Conservation (phyloP, 2,797 vertebrate species). For the Sebastes aleutianus region DNA sequence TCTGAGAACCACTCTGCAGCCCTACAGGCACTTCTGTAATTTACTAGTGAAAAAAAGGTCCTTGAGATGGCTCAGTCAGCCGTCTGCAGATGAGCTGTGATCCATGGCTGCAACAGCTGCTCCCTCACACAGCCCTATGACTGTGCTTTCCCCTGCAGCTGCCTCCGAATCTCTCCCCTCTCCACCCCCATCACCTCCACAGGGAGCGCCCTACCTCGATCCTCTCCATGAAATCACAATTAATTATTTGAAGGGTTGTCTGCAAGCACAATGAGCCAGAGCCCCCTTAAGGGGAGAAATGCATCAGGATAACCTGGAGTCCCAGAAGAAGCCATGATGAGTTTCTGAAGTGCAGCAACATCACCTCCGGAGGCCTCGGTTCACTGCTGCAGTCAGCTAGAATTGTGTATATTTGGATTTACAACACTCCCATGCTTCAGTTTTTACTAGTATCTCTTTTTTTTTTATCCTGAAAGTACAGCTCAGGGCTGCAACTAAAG, state of each 20-base stretch:
- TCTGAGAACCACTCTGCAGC: neutral
- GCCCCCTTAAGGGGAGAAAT: slow-evolving; percentile 33
- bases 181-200: slow-evolving; percentile 15
- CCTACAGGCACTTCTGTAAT: slow-evolving; percentile 21
- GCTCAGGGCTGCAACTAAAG: neutral
- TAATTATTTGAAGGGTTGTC: slow-evolving; percentile 58
- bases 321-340: slow-evolving; percentile 27
- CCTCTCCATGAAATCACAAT: slow-evolving; percentile 57
- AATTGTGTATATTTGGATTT: slow-evolving; percentile 16
- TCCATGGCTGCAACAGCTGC: slow-evolving; percentile 73
- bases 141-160: slow-evolving; percentile 57
- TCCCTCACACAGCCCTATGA: slow-evolving; percentile 45
- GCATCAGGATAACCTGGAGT: slow-evolving; percentile 26
- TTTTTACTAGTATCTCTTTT: neutral
- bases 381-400: slow-evolving; percentile 22
- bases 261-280: slow-evolving; percentile 37
- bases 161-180: neutral
- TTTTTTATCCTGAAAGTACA: neutral
- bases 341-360: slow-evolving; percentile 22
- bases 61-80: slow-evolving; percentile 61
- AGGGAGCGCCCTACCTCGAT: slow-evolving; percentile 51
- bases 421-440: neutral
- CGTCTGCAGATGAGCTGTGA: slow-evolving; percentile 68
- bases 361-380: slow-evolving; percentile 26
- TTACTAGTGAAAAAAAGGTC: slow-evolving; percentile 33